Evolutionary conservation across 2,113 vertebrate genomes (phyloP).

Genomic region (Lepisosteus oculatus): DNA sequence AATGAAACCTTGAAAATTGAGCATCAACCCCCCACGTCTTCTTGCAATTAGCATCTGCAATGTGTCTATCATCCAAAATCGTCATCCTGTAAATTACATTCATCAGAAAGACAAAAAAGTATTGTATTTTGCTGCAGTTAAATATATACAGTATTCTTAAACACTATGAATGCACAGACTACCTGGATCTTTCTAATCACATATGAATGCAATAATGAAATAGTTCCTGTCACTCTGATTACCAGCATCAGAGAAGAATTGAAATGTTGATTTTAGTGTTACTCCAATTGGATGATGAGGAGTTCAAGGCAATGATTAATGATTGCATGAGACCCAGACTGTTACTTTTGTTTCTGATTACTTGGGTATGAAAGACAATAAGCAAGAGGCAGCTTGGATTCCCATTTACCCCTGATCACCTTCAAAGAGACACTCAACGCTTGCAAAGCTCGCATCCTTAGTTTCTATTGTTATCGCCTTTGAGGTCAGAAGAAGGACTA

Average conservation of each 20-base stretch:
- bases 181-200: constrained; percentile 1
- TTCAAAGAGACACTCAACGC: too few relatives aligned
- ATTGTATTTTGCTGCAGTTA: too few relatives aligned
- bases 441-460: too few relatives aligned
- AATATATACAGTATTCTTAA: too few relatives aligned
- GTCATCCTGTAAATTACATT: too few relatives aligned
- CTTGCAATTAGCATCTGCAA: too few relatives aligned
- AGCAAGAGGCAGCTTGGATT: neutral
- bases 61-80: too few relatives aligned
- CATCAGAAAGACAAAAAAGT: too few relatives aligned
- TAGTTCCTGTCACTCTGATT: neutral
- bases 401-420: neutral
- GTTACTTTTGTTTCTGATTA: neutral
- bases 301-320: neutral
- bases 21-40: too few relatives aligned
- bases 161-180: neutral
- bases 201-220: neutral
- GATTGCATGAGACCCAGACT: neutral
- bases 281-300: neutral
- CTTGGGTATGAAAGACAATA: neutral
- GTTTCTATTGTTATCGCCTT: too few relatives aligned
- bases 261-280: constrained; percentile 1
- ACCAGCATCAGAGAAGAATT: neutral
- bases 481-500: too few relatives aligned
- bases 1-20: too few relatives aligned